Conservation (phyloP, 2,888 invertebrate genomes). For the Stratiomys singularior region DNA sequence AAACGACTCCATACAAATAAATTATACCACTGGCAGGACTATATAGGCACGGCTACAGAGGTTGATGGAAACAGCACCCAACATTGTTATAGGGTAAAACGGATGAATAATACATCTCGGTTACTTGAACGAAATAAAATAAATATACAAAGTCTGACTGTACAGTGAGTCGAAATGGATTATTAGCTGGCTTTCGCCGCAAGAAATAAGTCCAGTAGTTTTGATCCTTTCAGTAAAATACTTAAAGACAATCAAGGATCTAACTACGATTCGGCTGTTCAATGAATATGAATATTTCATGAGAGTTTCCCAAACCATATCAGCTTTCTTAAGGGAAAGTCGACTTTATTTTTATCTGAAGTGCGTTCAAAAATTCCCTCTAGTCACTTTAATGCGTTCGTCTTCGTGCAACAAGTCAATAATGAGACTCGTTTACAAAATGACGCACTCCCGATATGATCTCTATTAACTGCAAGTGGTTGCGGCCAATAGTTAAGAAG, state of each 20-base stretch:
- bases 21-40: constrained; percentile 29
- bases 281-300: neutral
- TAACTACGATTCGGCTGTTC: too few relatives aligned
- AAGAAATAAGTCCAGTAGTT: too few relatives aligned
- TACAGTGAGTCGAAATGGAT: neutral
- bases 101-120: constrained; percentile 21
- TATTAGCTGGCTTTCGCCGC: too few relatives aligned
- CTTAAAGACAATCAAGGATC: too few relatives aligned
- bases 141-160: neutral
- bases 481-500: constrained; percentile 12
- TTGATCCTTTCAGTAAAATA: too few relatives aligned
- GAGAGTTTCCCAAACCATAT: neutral
- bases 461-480: constrained; percentile 30
- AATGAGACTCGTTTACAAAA: neutral
- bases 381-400: neutral
- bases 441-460: constrained; percentile 32
- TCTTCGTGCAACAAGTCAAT: neutral
- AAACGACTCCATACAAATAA: constrained; percentile 48
- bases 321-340: neutral
- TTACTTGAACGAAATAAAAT: neutral
- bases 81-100: neutral
- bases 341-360: neutral
- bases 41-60: neutral
- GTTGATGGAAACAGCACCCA: neutral
- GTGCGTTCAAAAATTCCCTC: neutral